Evolutionary conservation across 2,797 vertebrate genomes (phyloP).

Genomic region (Argyrosomus regius): DNA sequence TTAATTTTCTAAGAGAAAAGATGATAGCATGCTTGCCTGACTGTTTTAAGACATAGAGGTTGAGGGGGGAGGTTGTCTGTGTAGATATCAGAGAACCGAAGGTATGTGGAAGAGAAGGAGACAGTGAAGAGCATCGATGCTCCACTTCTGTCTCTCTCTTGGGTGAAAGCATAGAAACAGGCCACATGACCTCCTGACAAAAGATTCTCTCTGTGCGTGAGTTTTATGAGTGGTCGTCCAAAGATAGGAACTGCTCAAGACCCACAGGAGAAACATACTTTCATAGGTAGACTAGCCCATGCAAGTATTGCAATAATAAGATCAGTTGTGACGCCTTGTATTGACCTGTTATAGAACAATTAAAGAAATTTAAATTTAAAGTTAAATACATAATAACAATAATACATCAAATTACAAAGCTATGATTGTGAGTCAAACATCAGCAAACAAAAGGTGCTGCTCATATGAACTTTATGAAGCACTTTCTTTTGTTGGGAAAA

Average conservation of each 20-base stretch:
- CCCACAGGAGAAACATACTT: constrained; percentile 5
- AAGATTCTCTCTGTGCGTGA: constrained; percentile 38
- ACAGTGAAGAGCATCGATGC: constrained; percentile 9
- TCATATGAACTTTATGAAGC: background rate
- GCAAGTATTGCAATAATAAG: background rate
- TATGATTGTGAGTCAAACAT: background rate
- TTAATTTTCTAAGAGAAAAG: constrained; percentile 67
- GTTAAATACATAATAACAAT: background rate
- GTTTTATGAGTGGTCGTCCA: constrained; percentile 17
- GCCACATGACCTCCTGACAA: constrained; percentile 58
- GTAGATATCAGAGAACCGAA: constrained; percentile 40
- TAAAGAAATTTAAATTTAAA: background rate
- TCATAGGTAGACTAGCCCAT: background rate
- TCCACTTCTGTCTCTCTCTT: constrained; percentile 1
- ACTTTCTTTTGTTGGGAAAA: background rate
- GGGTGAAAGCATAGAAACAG: constrained; percentile 39
- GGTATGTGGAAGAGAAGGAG: constrained; percentile 22
- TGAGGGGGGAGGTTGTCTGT: constrained; percentile 20
- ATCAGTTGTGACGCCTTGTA: no score
- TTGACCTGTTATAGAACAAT: background rate
- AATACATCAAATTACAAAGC: background rate
- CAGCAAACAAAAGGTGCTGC: constrained; percentile 1
- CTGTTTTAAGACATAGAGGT: constrained; percentile 54
- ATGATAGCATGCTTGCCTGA: constrained; percentile 53
- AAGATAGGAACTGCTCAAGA: constrained; percentile 7